Base-by-base conservation (phyloP, 1,140 invertebrate species). In the Lepidostoma basale region DNA sequence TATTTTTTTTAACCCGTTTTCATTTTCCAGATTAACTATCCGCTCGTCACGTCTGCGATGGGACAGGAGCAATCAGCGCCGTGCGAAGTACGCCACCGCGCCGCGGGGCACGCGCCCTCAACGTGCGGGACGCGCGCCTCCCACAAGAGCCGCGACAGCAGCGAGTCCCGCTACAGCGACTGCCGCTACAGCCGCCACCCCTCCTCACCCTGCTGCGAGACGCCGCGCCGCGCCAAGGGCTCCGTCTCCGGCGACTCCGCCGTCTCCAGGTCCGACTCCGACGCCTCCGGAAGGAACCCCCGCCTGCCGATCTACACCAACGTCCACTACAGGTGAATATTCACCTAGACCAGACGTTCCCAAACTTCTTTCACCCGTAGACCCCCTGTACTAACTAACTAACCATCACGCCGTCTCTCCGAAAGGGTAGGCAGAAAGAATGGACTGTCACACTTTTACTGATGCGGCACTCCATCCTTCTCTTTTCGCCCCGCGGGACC, bases 301-400 rank as follows among this genome's bases (percentile, higher is more conserved):
- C 78, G 79, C 69, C 76, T 77, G n/a, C 77, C 79, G 0, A 74
- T 84, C 20, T 82, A 84, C 74, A 84, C 84, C 66, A 84, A 85
- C 76, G 78, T 80, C 52, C 80, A 82, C 68, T 84, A 84, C 73
- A 60, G 56, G 56, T 60, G 42, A 54, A 18, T 23, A 22, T n/a
- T 47, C 22, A 22, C 6, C 6, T 47, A 6, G 30, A 33, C n/a
- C n/a, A n/a, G n/a, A n/a, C n/a, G n/a, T n/a, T n/a, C n/a, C n/a
- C n/a, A n/a, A n/a, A n/a, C n/a, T n/a, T n/a, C n/a, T n/a, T n/a
- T n/a, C n/a, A n/a, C n/a, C n/a, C n/a, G n/a, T n/a, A n/a, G n/a
- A n/a, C n/a, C n/a, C n/a, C n/a, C n/a, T n/a, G n/a, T n/a, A n/a
- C n/a, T n/a, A n/a, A n/a, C n/a, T n/a, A n/a, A n/a, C n/a, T n/a